These are phyloP conservation scores for Dromas ardeola DNA, from an alignment of 2,113 vertebrate genomes.

Conservation along the genomic window DNA sequence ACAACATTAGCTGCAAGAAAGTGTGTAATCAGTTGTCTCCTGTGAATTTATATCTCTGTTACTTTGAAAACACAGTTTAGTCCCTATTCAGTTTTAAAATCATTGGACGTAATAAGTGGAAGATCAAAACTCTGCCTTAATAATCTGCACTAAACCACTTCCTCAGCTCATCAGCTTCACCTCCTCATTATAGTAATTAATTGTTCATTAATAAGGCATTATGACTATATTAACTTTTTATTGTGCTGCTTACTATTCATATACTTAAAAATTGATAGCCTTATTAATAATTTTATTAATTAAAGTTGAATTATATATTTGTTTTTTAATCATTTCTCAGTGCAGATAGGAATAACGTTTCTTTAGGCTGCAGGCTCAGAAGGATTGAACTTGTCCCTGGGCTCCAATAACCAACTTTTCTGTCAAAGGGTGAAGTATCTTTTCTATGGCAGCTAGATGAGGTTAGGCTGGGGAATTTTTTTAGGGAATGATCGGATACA, in stretches of 20 bases:
- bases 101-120: neutral
- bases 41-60: neutral
- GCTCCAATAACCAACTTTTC: neutral
- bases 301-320: neutral
- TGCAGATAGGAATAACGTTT: neutral
- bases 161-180: neutral
- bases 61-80: neutral
- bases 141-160: neutral
- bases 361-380: neutral
- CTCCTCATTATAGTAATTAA: conserved; percentile 30
- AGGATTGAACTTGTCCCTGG: neutral
- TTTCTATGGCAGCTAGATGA: neutral
- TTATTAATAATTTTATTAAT: neutral
- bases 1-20: neutral
- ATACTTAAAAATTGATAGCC: neutral
- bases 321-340: neutral
- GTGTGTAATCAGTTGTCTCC: neutral
- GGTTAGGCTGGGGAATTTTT: neutral
- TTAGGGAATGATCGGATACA: neutral
- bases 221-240: conserved; percentile 26
- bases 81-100: neutral
- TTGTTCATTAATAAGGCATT: conserved; percentile 32
- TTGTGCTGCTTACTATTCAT: neutral
- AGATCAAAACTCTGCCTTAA: neutral
- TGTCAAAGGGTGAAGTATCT: neutral